Evolutionary conservation across 2,113 vertebrate species (phyloP), one percentile per base, ranked within the genome.

Genomic region (Amphilophus citrinellus): DNA sequence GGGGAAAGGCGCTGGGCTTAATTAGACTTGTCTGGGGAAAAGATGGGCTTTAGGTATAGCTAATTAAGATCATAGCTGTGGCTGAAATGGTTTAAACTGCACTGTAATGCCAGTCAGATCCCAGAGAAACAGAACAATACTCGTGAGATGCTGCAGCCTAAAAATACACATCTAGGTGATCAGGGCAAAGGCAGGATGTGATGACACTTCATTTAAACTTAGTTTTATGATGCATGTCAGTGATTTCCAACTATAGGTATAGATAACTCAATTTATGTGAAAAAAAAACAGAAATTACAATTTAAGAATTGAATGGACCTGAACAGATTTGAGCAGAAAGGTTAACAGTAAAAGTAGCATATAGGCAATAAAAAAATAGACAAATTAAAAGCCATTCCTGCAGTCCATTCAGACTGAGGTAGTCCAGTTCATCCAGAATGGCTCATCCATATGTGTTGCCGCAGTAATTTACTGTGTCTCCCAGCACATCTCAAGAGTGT

Each of bases 61-160:
- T 96, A 96, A 96, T 96, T 96, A 96, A 94, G 95, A 94, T 96
- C 95, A 96, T 96, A 96, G 95, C 93, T 84, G 83, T 84, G 91
- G 90, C 91, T 96, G 91, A 94, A 96, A 95, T 94, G 92, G 91
- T 95, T 96, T 96, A 95, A 96, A 96, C 91, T 94, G 89, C 86
- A 89, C 79, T 79, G 94, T 84, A 92, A 94, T 92, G 92, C 62
- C 85, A 95, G 91, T 92, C 88, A 79, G 81, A 91, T 93, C 95
- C 93, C 94, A 79, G 83, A 93, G 94, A 93, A 94, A 47, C 76
- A 47, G 35, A 78, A 93, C 81, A 89, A 90, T 90, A 77, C 84
- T 80, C 85, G 88, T 2, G 88, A 84, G 90, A 84, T 83, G 20
- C 62, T 85, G 79, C 50, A 84, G 84, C 65, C 63, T 30, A 60